Evolutionary conservation across 2,888 invertebrate species (phyloP), one percentile per base, ranked within the genome.

Genomic region (Seira musarum): DNA sequence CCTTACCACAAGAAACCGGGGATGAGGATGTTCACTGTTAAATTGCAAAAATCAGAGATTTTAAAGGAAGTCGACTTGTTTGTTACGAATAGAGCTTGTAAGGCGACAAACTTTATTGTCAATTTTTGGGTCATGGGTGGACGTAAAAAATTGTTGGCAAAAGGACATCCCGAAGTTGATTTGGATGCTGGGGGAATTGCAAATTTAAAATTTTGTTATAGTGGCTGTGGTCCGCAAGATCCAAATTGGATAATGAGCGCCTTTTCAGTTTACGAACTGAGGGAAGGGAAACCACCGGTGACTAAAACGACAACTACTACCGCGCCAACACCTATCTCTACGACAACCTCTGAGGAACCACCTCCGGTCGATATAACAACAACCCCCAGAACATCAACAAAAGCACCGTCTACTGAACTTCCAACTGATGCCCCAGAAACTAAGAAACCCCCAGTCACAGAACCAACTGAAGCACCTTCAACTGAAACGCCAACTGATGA

Each of bases 21-120:
- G 17, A 10, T 13, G 5, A 8, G 57, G 15, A 3, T 15, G 10
- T 57, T 57, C n/a, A 57, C 57, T 8, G 8, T 57, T 10, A 57
- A n/a, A n/a, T n/a, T 57, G 10, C 8, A 57, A 15, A n/a, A n/a
- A n/a, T 5, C 3, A 5, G 57, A 57, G 17, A 17, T 57, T 3
- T 8, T 57, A n/a, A 57, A 57, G 57, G 57, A 57, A n/a, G 57
- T 57, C 10, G 57, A 57, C n/a, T n/a, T 57, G 3, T 15, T n/a
- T n/a, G 10, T 6, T n/a, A 3, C n/a, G 15, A n/a, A 8, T n/a
- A n/a, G n/a, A 8, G 17, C 8, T n/a, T 57, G 57, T n/a, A n/a
- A 5, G 57, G 17, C 57, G 10, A 57, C n/a, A 15, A n/a, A 57
- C 57, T 57, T 57, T 57, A n/a, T 57, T n/a, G 17, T 57, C n/a